Evolutionary conservation across 1,140 invertebrate genomes (phyloP).

Genomic region (Oryzaephilus surinamensis): DNA sequence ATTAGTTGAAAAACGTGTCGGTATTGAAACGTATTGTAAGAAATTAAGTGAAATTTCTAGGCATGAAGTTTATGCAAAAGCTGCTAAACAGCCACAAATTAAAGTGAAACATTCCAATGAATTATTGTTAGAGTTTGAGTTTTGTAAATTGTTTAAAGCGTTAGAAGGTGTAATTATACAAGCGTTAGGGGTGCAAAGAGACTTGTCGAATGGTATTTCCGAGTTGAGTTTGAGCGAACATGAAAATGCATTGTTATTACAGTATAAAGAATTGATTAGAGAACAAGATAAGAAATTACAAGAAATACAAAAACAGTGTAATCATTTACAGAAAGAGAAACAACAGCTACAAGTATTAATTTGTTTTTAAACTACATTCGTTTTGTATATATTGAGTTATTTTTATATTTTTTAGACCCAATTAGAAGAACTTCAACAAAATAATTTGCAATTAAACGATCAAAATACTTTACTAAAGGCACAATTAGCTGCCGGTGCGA

Average conservation of each 20-base stretch:
- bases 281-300: conserved; percentile 72
- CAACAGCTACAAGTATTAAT: conserved; percentile 39
- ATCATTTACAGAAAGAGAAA: conserved; percentile 42
- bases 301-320: conserved; percentile 47
- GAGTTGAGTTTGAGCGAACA: conserved; percentile 43
- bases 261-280: conserved; percentile 84
- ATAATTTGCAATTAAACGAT: conserved; percentile 69
- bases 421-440: conserved; percentile 57
- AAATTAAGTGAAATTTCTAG: conserved; percentile 77
- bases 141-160: conserved; percentile 78
- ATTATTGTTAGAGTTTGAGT: conserved; percentile 89
- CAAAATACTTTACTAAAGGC: conserved; percentile 82
- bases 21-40: conserved; percentile 79
- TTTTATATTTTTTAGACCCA: conserved; percentile 41
- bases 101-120: conserved; percentile 63
- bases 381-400: conserved; percentile 1
- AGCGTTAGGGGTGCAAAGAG: conserved; percentile 41
- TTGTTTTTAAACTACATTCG: background rate
- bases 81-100: conserved; percentile 88
- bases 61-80: conserved; percentile 83
- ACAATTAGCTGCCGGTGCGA: conserved; percentile 42
- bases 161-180: conserved; percentile 54
- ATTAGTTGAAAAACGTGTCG: conserved; percentile 84
- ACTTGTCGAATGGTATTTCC: conserved; percentile 40
- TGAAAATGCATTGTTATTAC: conserved; percentile 51